Conservation (phyloP, 2,888 invertebrate genomes). For the Andricus curvator region DNA sequence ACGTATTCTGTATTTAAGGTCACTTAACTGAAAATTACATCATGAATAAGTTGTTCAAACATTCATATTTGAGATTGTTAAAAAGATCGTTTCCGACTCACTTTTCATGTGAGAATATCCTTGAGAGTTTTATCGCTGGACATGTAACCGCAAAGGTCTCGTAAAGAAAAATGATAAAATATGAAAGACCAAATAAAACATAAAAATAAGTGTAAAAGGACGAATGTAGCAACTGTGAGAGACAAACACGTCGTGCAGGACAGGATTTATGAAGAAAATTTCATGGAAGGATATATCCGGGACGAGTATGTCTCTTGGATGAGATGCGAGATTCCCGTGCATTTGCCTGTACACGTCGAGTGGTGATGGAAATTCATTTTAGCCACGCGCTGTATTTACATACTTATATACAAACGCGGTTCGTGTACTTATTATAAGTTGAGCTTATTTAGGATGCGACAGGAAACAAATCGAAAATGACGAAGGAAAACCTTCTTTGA, state of each 20-base stretch:
- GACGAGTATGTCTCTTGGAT: constrained; percentile 6
- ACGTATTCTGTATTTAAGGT: not conserved
- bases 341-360: constrained; percentile 26
- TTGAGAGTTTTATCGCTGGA: not conserved
- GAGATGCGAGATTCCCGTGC: constrained; percentile 15
- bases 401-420: constrained; percentile 15
- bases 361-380: constrained; percentile 39
- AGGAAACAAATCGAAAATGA: constrained; percentile 21
- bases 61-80: not conserved
- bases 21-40: not conserved
- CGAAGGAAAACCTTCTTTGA: not conserved
- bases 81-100: not conserved
- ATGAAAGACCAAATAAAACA: constrained; percentile 44
- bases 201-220: constrained; percentile 22
- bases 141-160: not conserved
- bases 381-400: constrained; percentile 31
- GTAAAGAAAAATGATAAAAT: constrained; percentile 23
- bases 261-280: constrained; percentile 42
- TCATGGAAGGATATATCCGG: constrained; percentile 44
- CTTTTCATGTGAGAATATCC: not conserved
- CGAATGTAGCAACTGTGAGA: constrained; percentile 41
- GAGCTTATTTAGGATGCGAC: constrained; percentile 8
- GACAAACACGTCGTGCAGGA: constrained; percentile 38
- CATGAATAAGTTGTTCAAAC: not conserved
- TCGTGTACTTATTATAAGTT: constrained; percentile 15